Conservation (phyloP, 2,888 invertebrate genomes). For the Cotesia congregata region DNA sequence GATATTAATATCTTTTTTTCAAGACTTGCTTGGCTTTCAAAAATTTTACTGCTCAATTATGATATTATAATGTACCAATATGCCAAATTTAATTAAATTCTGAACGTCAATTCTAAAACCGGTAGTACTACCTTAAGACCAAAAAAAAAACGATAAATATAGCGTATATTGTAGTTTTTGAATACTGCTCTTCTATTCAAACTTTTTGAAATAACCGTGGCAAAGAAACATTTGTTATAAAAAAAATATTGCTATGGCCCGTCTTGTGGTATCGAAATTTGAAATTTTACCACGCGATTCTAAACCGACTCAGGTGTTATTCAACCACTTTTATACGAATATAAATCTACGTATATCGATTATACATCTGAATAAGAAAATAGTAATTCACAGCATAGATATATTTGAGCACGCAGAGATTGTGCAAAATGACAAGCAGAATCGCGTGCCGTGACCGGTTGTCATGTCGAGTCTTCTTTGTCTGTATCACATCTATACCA, state of each 20-base stretch:
- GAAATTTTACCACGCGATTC: slow-evolving; percentile 7
- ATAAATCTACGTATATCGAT: slow-evolving; percentile 15
- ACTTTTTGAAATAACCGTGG: not conserved
- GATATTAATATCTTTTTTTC: no score
- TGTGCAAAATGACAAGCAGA: slow-evolving; percentile 22
- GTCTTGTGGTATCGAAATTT: not conserved
- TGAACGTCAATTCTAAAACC: no score
- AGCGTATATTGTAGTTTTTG: not conserved
- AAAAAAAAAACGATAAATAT: not conserved
- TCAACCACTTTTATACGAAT: slow-evolving; percentile 13
- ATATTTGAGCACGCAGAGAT: slow-evolving; percentile 19
- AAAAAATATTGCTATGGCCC: not conserved
- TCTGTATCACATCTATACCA: slow-evolving; percentile 29
- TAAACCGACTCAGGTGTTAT: not conserved
- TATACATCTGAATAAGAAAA: slow-evolving; percentile 17
- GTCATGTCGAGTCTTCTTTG: slow-evolving; percentile 30
- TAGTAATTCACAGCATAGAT: slow-evolving; percentile 23
- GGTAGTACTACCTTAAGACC: no score
- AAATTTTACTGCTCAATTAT: no score
- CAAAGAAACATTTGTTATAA: not conserved
- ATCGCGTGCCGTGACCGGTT: slow-evolving; percentile 37
- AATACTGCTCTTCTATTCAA: not conserved
- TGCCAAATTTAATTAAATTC: no score
- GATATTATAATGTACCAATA: no score
- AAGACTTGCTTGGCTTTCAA: no score